phyloP scores from a whole-genome alignment of 92 coral and sea anemone species.

The Galaxea fascicularis region DNA sequence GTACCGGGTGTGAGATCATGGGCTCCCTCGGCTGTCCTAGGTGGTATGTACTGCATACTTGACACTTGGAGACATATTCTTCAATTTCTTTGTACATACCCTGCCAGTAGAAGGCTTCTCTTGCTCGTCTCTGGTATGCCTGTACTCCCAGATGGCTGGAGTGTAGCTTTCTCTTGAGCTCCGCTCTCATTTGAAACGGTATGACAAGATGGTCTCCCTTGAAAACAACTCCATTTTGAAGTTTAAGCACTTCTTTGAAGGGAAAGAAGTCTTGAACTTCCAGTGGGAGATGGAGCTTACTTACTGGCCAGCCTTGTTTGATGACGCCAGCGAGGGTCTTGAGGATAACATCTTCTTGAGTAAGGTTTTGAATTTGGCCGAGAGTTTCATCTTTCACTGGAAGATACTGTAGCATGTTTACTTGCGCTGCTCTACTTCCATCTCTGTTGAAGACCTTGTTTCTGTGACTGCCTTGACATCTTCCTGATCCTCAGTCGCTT shows the following conservation, averaged over 20 bases:
- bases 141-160: slow-evolving; percentile 52
- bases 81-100: slow-evolving; percentile 53
- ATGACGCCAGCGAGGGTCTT: slow-evolving; percentile 25
- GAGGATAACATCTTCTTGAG: slow-evolving; percentile 13
- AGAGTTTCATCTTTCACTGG: slow-evolving; percentile 44
- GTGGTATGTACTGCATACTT: slow-evolving; percentile 32
- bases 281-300: slow-evolving; percentile 29
- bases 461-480: slow-evolving; percentile 20
- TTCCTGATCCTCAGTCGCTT: neutral
- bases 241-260: slow-evolving; percentile 34
- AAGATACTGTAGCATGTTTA: slow-evolving; percentile 35
- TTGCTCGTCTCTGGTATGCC: slow-evolving; percentile 46
- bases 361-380: slow-evolving; percentile 7
- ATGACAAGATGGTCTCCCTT: slow-evolving; percentile 36
- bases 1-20: slow-evolving; percentile 25
- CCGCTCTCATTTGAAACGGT: slow-evolving; percentile 7
- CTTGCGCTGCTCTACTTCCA: slow-evolving; percentile 48
- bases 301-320: slow-evolving; percentile 52
- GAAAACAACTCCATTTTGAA: slow-evolving; percentile 40
- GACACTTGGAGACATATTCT: slow-evolving; percentile 42
- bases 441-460: slow-evolving; percentile 41
- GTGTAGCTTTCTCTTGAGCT: slow-evolving; percentile 35
- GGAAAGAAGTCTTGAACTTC: slow-evolving; percentile 25
- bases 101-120: slow-evolving; percentile 61
- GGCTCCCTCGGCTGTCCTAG: slow-evolving; percentile 41